Conservation (phyloP, 2,888 invertebrate genomes). For the Lasius platythorax region DNA sequence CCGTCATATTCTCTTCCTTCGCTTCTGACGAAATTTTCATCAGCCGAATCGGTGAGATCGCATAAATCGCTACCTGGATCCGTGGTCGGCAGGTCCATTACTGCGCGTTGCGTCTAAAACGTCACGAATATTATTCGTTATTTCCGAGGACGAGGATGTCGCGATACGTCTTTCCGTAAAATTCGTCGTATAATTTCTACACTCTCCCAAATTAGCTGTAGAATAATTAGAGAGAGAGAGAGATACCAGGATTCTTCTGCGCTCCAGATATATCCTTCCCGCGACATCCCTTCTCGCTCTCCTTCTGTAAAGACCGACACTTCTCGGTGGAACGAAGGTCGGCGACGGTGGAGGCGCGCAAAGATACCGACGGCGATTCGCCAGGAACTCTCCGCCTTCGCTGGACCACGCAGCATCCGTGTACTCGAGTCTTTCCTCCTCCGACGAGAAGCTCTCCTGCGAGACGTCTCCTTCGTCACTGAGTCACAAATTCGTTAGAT, state of each 20-base stretch:
- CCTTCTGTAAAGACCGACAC: slow-evolving; percentile 63
- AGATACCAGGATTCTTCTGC: slow-evolving; percentile 72
- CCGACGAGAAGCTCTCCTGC: slow-evolving; percentile 90
- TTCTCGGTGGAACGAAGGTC: slow-evolving; percentile 85
- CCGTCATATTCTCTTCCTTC: slow-evolving; percentile 57
- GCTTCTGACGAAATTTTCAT: slow-evolving; percentile 86
- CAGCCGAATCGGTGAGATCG: slow-evolving; percentile 87
- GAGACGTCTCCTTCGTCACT: slow-evolving; percentile 94
- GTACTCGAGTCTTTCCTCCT: slow-evolving; percentile 84
- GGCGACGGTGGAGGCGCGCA: slow-evolving; percentile 92
- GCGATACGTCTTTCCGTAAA: background rate
- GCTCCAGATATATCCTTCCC: slow-evolving; percentile 70
- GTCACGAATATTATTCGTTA: background rate
- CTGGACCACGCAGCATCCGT: slow-evolving; percentile 43
- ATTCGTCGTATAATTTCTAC: background rate
- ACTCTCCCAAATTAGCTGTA: background rate
- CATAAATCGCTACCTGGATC: slow-evolving; percentile 90
- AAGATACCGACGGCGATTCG: slow-evolving; percentile 80
- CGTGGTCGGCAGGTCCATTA: slow-evolving; percentile 88
- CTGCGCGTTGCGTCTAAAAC: slow-evolving; percentile 82
- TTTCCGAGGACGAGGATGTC: background rate
- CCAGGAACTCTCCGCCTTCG: slow-evolving; percentile 38
- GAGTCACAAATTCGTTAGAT: slow-evolving; percentile 29
- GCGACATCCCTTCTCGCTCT: slow-evolving; percentile 67
- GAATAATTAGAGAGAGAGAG: background rate